Base-by-base conservation (phyloP, 2,113 vertebrate genomes). In the Oncorhynchus mykiss region DNA sequence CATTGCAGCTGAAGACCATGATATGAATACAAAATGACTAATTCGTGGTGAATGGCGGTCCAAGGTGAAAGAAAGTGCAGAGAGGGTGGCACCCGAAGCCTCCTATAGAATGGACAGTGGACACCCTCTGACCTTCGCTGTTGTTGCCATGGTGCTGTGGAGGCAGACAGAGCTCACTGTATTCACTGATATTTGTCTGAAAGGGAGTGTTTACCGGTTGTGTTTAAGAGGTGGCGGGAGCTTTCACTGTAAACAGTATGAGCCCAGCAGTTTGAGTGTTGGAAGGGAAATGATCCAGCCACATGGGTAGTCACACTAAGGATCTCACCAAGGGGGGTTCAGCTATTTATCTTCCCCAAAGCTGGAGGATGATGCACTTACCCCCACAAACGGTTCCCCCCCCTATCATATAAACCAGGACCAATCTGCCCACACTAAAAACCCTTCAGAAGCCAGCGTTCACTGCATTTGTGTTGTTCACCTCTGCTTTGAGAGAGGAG, bases 21-120 rank as follows among this genome's bases (percentile, higher is more conserved):
- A 87, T 77, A 59, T 72, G 54, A 92, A 91, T 91, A 90, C 88
- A 87, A 87, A 89, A 84, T 34, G 51, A 54, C 51, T 4, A 18
- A 54, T 54, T 14, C 51, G 74, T 68, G 80, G 71, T 76, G 59
- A 82, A 72, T 54, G 27, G 67, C 62, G 78, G 81, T 85, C 84
- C 84, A 87, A 88, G 83, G 87, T 91, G 80, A 87, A 82, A 78
- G 77, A 29, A 83, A 76, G 78, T 75, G 80, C 24, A 73, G 60
- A 73, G 78, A 1, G 49, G 29, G 14, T 12, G 8, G 48, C 13
- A 18, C 16, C 16, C 5, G 1, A 73, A 59, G 20, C 54, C 54
- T 57, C 54, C 18, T 62, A 62, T 2, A 62, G 59, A 22, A 62
- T 16, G 16, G 11, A 20, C 54, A 57, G 16, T 24, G n/a, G 54